These are phyloP conservation scores for Drosophila anomalata DNA, from an alignment of 2,888 invertebrate species.

Conservation along the genomic window DNA sequence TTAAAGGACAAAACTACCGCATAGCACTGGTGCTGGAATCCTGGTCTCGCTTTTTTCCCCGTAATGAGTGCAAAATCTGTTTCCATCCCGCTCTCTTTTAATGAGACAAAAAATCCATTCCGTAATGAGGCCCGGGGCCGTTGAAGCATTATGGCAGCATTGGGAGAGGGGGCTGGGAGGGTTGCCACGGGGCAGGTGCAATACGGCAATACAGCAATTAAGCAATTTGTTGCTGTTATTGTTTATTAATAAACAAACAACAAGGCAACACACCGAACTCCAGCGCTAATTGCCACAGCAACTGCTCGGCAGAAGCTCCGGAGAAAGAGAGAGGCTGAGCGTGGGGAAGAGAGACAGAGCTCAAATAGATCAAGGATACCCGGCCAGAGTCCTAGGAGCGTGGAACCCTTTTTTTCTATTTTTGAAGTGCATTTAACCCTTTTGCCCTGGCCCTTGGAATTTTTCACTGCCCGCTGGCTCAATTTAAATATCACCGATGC, in stretches of 20 bases:
- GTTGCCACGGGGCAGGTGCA: conserved; percentile 34
- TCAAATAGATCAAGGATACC: conserved; percentile 45
- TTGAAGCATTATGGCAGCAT: conserved; percentile 21
- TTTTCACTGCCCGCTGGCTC: conserved; percentile 72
- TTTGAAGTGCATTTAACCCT: conserved; percentile 72
- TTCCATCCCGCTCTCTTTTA: conserved; percentile 53
- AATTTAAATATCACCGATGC: conserved; percentile 79
- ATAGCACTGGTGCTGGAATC: conserved; percentile 30
- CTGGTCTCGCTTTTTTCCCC: conserved; percentile 11
- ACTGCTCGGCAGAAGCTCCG: conserved; percentile 29
- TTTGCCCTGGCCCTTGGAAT: conserved; percentile 41
- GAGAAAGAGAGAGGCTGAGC: conserved; percentile 13
- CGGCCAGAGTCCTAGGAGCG: conserved; percentile 34
- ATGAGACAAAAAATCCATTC: conserved; percentile 59
- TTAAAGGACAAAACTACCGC: conserved; percentile 74
- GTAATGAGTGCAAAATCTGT: conserved; percentile 32
- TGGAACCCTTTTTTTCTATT: conserved; percentile 64
- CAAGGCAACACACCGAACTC: conserved; percentile 32
- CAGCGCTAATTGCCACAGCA: conserved; percentile 66
- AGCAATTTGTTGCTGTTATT: conserved; percentile 67
- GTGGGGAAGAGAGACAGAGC: conserved; percentile 31
- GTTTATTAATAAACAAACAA: conserved; percentile 76
- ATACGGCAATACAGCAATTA: conserved; percentile 57
- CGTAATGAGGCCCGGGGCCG: conserved; percentile 48
- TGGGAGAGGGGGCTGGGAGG: conserved; percentile 45